Base-by-base conservation (phyloP, 1,140 invertebrate genomes). In the Meloidogyne hapla region DNA sequence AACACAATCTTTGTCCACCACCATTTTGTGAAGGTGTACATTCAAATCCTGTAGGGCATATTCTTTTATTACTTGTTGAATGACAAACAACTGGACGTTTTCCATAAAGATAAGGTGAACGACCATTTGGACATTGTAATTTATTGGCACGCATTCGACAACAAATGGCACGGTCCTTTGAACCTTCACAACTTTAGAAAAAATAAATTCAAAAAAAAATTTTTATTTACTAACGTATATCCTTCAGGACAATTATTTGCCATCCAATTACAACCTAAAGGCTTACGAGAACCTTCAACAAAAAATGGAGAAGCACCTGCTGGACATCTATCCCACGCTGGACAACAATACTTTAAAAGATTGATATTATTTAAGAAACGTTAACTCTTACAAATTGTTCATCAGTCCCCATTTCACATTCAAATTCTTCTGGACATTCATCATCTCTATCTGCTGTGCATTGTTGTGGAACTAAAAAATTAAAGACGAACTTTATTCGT, bases 191-290 rank as follows among this genome's bases (percentile, higher is more conserved):
- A 33, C 80, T 81, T 48, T 28, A 25, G 25, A 48, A n/a, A 48
- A 10, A 25, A 8, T 10, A 9, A 33, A 6, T 33, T 33, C 3
- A 33, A 0, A 33, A 8, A 33, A 33, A 71, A 76, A 76, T n/a
- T 23, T 26, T 21, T 13, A 21, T 74, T 3, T 13, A 38, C 18
- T 61, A 62, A 83, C 83, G 75, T 83, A 67, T 86, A 87, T 77
- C 84, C 84, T n/a, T 78, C 75, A 56, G 84, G 84, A 42, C 84
- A 86, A 76, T 86, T 87, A 56, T 85, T 83, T 13, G 82, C 79
- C 33, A 85, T 77, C 69, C 85, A 81, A 76, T 81, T 81, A 74
- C 85, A 85, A 6, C 81, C 81, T 21, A 82, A 62, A 26, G 81
- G 81, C n/a, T 82, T 82, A 10, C 81, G 67, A 48, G 48, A 72